Percentiles rank a stretch among this genome's conserved stretches.
phyloP scores from a whole-genome alignment of 2,797 vertebrate genomes.

The Anomalospiza imberbis region DNA sequence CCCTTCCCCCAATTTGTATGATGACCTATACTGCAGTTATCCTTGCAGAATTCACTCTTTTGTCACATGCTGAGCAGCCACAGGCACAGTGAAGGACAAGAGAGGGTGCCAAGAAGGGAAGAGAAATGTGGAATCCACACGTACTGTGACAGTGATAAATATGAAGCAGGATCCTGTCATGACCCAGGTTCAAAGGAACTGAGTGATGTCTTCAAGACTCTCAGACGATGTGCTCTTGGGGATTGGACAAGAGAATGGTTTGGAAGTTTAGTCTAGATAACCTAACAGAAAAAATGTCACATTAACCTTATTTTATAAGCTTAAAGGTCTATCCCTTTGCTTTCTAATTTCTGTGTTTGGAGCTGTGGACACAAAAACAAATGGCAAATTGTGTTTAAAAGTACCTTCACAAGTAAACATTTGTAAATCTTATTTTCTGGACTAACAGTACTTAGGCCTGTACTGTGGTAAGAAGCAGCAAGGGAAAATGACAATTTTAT shows the following conservation, averaged over 20 bases:
- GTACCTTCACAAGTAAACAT: neutral
- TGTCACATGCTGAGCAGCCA: neutral
- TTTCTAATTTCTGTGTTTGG: neutral
- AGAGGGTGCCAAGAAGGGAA: neutral
- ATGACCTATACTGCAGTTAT: neutral
- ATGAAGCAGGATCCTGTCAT: neutral
- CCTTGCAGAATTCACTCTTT: neutral
- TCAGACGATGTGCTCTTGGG: neutral
- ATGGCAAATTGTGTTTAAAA: neutral
- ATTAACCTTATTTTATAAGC: neutral
- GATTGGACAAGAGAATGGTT: neutral
- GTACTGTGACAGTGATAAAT: fast-evolving
- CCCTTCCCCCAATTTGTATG: neutral
- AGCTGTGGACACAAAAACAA: neutral
- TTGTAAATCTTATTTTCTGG: neutral
- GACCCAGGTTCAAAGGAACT: neutral
- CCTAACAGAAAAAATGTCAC: neutral
- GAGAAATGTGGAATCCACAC: neutral
- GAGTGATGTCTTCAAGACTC: neutral
- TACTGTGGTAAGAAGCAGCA: neutral
- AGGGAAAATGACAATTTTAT: neutral
- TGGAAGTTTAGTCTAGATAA: neutral
- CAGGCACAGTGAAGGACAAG: neutral
- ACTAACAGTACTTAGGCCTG: neutral
- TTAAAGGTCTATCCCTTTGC: neutral